A percentile compares a stretch with the other conserved stretches of the same genome.
These are phyloP conservation scores for Austrofundulus limnaeus DNA, from an alignment of 2,113 vertebrate genomes.

Conservation along the genomic window DNA sequence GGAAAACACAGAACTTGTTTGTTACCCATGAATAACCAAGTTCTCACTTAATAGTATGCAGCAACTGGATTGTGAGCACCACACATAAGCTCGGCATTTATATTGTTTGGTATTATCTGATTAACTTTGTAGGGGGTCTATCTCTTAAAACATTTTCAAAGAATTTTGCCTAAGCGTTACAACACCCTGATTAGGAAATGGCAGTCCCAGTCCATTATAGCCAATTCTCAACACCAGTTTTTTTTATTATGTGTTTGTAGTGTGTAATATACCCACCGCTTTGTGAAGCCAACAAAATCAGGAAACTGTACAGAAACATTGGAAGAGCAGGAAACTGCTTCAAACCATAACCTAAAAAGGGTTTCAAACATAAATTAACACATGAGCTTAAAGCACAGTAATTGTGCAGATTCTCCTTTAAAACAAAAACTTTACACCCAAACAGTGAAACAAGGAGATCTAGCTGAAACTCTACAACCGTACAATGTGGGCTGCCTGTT, in stretches of 20 bases:
- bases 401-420: not conserved
- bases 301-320: slow-evolving; percentile 21
- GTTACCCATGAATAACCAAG: not conserved
- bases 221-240: not conserved
- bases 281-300: slow-evolving; percentile 19
- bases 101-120: no score
- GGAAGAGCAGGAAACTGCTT: slow-evolving; percentile 10
- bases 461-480: no score
- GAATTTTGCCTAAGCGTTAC: not conserved
- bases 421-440: no score
- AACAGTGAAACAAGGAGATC: no score
- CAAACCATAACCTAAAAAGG: slow-evolving; percentile 16
- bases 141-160: no score
- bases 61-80: not conserved
- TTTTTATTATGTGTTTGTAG: not conserved
- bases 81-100: no score
- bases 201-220: not conserved
- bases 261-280: slow-evolving; percentile 32
- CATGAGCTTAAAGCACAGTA: no score
- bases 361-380: not conserved
- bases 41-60: no score
- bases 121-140: no score
- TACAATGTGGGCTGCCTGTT: no score
- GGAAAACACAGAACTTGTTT: not conserved
- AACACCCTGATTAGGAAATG: not conserved